Evolutionary conservation across 2,888 invertebrate species (phyloP).

Genomic region (Sinodicranocentrus sp.): DNA sequence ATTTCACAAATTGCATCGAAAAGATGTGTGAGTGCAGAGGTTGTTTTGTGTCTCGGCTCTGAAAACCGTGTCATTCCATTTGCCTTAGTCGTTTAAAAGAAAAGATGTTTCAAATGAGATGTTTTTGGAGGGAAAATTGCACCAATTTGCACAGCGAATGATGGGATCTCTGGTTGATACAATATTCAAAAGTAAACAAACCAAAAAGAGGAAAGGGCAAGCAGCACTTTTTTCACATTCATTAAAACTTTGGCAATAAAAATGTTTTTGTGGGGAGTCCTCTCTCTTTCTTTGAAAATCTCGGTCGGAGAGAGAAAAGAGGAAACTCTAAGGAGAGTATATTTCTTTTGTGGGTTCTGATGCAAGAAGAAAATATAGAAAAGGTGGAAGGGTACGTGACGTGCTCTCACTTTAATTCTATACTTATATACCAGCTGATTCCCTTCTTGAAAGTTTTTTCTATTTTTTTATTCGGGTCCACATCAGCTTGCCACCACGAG

Average conservation of each 20-base stretch:
- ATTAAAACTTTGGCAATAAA: slow-evolving; percentile 57
- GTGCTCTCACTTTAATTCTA: background rate
- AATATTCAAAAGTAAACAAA: slow-evolving; percentile 66
- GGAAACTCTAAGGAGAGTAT: background rate
- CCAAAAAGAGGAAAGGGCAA: slow-evolving; percentile 50
- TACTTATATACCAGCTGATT: background rate
- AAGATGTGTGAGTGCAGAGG: too few species aligned
- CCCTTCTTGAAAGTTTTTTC: too few species aligned
- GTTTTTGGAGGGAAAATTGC: too few species aligned
- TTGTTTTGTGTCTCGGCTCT: too few species aligned
- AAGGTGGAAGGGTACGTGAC: background rate
- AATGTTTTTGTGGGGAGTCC: slow-evolving; percentile 29
- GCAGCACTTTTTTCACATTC: slow-evolving; percentile 31
- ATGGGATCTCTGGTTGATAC: slow-evolving; percentile 44
- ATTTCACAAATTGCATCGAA: too few species aligned
- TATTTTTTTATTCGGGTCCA: too few species aligned
- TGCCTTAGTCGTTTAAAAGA: too few species aligned
- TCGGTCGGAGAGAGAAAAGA: slow-evolving; percentile 9
- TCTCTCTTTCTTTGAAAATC: slow-evolving; percentile 3
- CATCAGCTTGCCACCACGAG: background rate
- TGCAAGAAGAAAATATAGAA: too few species aligned
- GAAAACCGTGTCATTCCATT: too few species aligned
- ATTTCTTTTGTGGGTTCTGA: too few species aligned
- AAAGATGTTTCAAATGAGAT: too few species aligned
- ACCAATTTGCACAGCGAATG: too few species aligned